Evolutionary conservation across 53 echinoderm and acorn worm species (phyloP), one percentile per base, ranked within the genome.

Genomic region (Stichopus horrens): DNA sequence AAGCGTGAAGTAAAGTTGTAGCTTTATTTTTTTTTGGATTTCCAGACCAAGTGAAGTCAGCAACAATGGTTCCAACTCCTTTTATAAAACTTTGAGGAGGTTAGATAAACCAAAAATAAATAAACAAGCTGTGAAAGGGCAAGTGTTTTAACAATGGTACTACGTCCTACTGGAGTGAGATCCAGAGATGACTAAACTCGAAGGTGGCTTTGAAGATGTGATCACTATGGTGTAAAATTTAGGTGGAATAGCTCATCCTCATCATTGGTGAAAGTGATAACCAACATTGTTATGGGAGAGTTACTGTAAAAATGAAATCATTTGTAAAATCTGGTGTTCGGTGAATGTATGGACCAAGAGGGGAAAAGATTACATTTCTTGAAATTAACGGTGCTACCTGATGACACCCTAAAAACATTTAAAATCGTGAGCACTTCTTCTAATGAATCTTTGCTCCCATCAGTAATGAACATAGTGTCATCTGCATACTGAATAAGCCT

Each of bases 51-150:
- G 37, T 37, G 37, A 37, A 37, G 37, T 37, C 37, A 37, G 37
- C 37, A 37, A 37, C 37, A 37, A 37, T 37, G 37, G 37, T 37
- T 37, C 37, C 37, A 37, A 37, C 37, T 37, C 37, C 37, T 76
- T 76, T 4, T 76, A 10, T 21, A 20, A 23, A 4, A 13, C 0
- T 37, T 75, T 75, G 21, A 75, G 8, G 18, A 75, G n/a, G 23
- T 9, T 11, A 14, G 14, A 8, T 19, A 21, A 16, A 75, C 75
- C 9, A 9, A 19, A 75, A 23, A 77, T 14, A 51, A 53, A 53
- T 77, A 77, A 77, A 77, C 78, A 51, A 77, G 14, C 51, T 77
- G n/a, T 77, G 78, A 77, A 37, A 77, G 78, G 18, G 55, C 78
- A 77, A 52, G 53, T 9, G 78, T 77, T 53, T 53, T 77, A 4